Evolutionary conservation across 2,888 invertebrate species (phyloP).

Genomic region (Machimus atricapillus): DNA sequence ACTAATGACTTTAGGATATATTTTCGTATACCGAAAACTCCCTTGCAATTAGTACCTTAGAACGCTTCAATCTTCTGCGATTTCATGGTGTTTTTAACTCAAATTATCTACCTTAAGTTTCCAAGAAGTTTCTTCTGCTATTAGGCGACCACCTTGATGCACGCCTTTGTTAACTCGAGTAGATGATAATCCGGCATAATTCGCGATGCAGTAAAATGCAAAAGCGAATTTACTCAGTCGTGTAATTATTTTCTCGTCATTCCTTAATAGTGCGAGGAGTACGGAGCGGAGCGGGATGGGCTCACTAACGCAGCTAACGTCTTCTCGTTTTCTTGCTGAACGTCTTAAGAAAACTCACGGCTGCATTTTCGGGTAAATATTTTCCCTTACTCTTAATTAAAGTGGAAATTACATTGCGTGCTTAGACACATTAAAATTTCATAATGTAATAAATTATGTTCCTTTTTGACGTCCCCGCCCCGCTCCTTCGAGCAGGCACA

Average conservation of each 20-base stretch:
- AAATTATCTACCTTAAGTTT: slow-evolving; percentile 35
- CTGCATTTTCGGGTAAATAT: slow-evolving; percentile 44
- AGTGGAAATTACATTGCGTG: slow-evolving; percentile 63
- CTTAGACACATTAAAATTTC: slow-evolving; percentile 62
- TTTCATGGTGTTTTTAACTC: not conserved
- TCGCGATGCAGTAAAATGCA: slow-evolving; percentile 37
- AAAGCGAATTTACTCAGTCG: slow-evolving; percentile 37
- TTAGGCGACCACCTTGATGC: not conserved
- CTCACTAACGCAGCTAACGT: not conserved
- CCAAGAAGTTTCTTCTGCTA: not conserved
- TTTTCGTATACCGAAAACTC: not conserved
- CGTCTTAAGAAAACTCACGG: not conserved
- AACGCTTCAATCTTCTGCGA: not conserved
- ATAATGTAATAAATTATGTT: slow-evolving; percentile 47
- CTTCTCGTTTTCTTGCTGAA: not conserved
- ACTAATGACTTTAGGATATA: not conserved
- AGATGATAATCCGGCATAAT: slow-evolving; percentile 31
- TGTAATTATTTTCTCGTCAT: slow-evolving; percentile 42
- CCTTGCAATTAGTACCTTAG: not conserved
- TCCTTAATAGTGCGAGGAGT: slow-evolving; percentile 11
- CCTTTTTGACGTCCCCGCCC: not conserved
- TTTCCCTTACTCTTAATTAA: slow-evolving; percentile 57
- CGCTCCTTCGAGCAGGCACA: not conserved
- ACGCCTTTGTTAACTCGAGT: slow-evolving; percentile 19
- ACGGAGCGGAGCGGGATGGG: not conserved